phyloP scores from a whole-genome alignment of 1,140 invertebrate species.

The Cyclina sinensis region DNA sequence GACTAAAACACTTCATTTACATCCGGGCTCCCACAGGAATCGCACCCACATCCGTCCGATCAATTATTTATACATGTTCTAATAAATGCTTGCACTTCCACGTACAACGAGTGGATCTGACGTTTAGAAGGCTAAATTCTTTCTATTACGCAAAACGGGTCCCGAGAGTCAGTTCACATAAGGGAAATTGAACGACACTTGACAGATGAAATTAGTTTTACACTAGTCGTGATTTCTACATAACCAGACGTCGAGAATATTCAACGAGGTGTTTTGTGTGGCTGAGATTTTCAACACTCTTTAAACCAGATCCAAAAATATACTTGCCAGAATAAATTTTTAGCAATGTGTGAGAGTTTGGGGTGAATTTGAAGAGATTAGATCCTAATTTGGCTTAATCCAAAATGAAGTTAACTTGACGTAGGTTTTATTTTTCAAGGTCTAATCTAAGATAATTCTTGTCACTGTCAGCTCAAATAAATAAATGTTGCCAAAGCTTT shows the following conservation, averaged over 20 bases:
- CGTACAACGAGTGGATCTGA: neutral
- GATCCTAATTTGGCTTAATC: too few relatives aligned
- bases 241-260: neutral
- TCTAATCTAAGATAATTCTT: too few relatives aligned
- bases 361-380: too few relatives aligned
- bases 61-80: conserved; percentile 10
- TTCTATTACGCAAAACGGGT: neutral
- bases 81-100: conserved; percentile 5
- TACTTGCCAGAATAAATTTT: too few relatives aligned
- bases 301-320: too few relatives aligned
- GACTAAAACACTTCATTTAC: neutral
- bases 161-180: conserved; percentile 6
- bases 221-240: neutral
- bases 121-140: conserved; percentile 6
- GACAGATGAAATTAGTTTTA: conserved; percentile 27
- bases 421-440: too few relatives aligned
- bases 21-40: neutral
- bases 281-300: neutral
- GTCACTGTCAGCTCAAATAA: too few relatives aligned
- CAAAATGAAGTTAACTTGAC: too few relatives aligned
- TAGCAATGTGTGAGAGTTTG: too few relatives aligned
- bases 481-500: too few relatives aligned
- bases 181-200: neutral
- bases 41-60: neutral
- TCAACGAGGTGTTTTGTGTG: neutral